A percentile compares a stretch with the other conserved stretches of the same genome.
Conservation (phyloP, 2,113 vertebrate species). For the Sisor rabdophorus region DNA sequence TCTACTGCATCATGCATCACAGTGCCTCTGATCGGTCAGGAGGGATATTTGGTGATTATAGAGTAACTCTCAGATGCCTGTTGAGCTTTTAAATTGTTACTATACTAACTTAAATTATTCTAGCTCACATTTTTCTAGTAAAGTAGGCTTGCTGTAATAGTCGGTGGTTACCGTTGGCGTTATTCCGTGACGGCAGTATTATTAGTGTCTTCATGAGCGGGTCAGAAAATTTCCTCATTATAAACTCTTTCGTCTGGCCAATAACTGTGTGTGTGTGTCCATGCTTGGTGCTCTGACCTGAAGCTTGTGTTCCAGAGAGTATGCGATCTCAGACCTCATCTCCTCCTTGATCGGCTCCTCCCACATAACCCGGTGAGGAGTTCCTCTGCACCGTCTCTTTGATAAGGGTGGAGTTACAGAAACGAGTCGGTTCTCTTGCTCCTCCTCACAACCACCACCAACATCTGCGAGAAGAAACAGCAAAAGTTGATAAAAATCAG, state of each 20-base stretch:
- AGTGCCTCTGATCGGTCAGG: neutral
- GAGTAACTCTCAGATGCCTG: too few species aligned
- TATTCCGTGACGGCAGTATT: too few species aligned
- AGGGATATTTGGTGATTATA: too few species aligned
- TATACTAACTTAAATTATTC: neutral
- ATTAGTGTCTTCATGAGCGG: too few species aligned
- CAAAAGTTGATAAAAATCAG: neutral
- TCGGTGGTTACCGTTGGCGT: too few species aligned
- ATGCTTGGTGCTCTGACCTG: slow-evolving; percentile 52
- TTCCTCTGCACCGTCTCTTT: slow-evolving; percentile 60
- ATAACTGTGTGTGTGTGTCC: neutral
- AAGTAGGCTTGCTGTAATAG: too few species aligned
- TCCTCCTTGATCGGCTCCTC: slow-evolving; percentile 59
- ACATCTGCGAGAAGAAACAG: neutral
- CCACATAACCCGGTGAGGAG: slow-evolving; percentile 34
- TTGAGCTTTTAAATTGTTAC: neutral
- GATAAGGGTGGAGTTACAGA: slow-evolving; percentile 44
- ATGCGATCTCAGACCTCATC: slow-evolving; percentile 19
- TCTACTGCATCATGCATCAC: neutral
- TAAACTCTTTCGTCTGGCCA: too few species aligned
- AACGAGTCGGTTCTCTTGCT: slow-evolving; percentile 61
- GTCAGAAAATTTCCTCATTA: too few species aligned
- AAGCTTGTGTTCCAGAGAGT: slow-evolving; percentile 36
- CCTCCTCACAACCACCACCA: slow-evolving; percentile 8
- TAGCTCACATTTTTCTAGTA: too few species aligned